phyloP scores from a whole-genome alignment of 2,113 vertebrate genomes.

The Columbina picui region DNA sequence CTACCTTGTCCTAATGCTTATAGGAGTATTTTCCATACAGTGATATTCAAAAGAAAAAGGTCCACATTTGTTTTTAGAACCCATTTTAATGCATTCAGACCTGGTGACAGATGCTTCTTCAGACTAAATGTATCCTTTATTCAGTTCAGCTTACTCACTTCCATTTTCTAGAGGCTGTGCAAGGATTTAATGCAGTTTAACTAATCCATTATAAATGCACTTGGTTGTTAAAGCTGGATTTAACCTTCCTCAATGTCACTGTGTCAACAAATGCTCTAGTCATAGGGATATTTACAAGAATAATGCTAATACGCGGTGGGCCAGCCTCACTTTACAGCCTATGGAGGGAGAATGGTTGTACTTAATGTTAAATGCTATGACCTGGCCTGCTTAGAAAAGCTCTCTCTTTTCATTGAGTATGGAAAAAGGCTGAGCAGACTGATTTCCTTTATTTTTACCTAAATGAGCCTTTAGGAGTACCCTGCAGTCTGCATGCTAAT shows the following conservation, averaged over 20 bases:
- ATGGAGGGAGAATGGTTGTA: not conserved
- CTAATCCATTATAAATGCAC: conserved; percentile 15
- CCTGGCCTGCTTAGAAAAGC: not conserved
- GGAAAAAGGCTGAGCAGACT: not conserved
- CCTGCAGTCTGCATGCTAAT: not conserved
- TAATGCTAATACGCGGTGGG: not conserved
- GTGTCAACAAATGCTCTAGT: not conserved
- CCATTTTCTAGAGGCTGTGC: conserved; percentile 12
- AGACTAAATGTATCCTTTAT: conserved; percentile 22
- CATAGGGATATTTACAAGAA: not conserved
- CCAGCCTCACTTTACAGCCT: not conserved
- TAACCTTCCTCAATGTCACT: conserved; percentile 33
- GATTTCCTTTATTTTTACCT: conserved; percentile 35
- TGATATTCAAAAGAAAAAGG: not conserved
- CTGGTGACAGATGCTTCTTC: not conserved
- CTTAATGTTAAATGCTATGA: not conserved
- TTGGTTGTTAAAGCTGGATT: conserved; percentile 21
- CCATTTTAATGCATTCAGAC: not conserved
- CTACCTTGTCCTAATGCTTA: not conserved
- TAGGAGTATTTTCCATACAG: not conserved
- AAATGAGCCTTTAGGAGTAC: conserved; percentile 14
- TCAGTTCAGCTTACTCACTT: conserved; percentile 6
- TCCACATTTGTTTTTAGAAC: not conserved
- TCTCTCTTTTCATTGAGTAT: not conserved
- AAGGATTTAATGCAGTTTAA: conserved; percentile 32